Evolutionary conservation across 2,797 vertebrate species (phyloP).

Genomic region (Enteromius viviparus): DNA sequence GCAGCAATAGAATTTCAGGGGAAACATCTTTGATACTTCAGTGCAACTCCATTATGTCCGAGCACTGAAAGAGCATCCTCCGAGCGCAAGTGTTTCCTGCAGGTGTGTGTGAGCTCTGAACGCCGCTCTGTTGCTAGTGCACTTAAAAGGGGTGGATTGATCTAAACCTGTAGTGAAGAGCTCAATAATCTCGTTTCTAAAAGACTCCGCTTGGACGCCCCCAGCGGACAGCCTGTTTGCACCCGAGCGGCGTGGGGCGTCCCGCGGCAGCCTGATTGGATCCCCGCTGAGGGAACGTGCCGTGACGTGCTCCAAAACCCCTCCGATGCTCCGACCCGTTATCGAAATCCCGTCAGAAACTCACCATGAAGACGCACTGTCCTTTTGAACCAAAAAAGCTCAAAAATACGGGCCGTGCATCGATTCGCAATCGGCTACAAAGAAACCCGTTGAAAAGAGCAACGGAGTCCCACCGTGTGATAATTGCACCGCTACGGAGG

Average conservation of each 20-base stretch:
- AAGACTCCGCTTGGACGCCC: slow-evolving; percentile 30
- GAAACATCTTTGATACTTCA: neutral
- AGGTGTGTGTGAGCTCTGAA: slow-evolving; percentile 28
- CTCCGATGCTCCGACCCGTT: slow-evolving; percentile 75
- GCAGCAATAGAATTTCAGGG: neutral
- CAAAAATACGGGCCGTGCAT: neutral
- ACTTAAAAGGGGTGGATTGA: slow-evolving; percentile 80
- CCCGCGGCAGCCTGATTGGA: slow-evolving; percentile 75
- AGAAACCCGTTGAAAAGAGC: slow-evolving; percentile 29
- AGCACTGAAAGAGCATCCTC: neutral
- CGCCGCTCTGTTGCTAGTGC: slow-evolving; percentile 47
- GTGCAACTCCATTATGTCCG: neutral
- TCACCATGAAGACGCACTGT: slow-evolving; percentile 34
- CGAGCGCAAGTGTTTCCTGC: neutral
- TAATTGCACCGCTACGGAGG: slow-evolving; percentile 20
- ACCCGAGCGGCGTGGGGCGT: slow-evolving; percentile 65
- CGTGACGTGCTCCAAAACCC: slow-evolving; percentile 68
- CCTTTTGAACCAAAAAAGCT: slow-evolving; percentile 11
- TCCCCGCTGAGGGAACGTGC: slow-evolving; percentile 65
- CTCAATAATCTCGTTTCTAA: slow-evolving; percentile 66
- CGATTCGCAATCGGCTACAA: neutral
- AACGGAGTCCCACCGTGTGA: slow-evolving; percentile 31
- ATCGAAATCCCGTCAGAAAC: slow-evolving; percentile 48
- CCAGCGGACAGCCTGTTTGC: slow-evolving; percentile 30
- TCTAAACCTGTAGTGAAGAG: slow-evolving; percentile 76